These are phyloP conservation scores for Alviniconcha strummeri DNA, from an alignment of 2,888 invertebrate genomes.

Conservation along the genomic window DNA sequence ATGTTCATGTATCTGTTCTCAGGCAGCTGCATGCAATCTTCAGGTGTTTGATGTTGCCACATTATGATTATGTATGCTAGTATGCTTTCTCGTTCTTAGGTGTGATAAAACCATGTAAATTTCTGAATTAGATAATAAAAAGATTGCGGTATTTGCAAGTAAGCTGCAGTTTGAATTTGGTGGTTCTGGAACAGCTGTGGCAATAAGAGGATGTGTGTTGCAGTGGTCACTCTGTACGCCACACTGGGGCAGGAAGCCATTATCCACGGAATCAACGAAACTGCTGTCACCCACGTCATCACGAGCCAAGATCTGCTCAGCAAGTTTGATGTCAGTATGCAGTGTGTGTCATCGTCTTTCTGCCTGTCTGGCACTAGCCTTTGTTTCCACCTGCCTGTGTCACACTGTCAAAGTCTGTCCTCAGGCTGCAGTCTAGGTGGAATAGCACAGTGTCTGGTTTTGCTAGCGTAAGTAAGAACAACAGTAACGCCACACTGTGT, in stretches of 20 bases:
- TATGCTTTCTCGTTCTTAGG: too few relatives aligned
- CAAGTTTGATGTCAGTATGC: slow-evolving; percentile 80
- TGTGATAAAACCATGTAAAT: too few relatives aligned
- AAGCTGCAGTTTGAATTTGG: too few relatives aligned
- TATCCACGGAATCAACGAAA: slow-evolving; percentile 96
- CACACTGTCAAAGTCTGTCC: background rate
- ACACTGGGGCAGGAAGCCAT: slow-evolving; percentile 94
- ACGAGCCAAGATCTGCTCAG: slow-evolving; percentile 93
- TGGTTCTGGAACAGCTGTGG: background rate
- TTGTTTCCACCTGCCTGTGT: background rate
- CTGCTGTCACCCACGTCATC: slow-evolving; percentile 93
- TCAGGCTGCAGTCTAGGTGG: background rate
- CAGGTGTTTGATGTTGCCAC: too few relatives aligned
- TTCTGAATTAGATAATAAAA: too few relatives aligned
- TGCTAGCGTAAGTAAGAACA: too few relatives aligned
- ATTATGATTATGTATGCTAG: too few relatives aligned
- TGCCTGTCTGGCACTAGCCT: too few relatives aligned
- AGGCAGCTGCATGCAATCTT: too few relatives aligned
- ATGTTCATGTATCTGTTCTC: too few relatives aligned
- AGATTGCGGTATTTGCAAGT: too few relatives aligned
- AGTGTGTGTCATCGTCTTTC: background rate
- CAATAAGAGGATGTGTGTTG: background rate
- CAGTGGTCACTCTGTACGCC: slow-evolving; percentile 88
- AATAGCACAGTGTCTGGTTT: background rate
- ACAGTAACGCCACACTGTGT: too few relatives aligned